A percentile compares a stretch with the other conserved stretches of the same genome.
Evolutionary conservation across 2,888 invertebrate species (phyloP).

Genomic region (Scrobipalpa costella): DNA sequence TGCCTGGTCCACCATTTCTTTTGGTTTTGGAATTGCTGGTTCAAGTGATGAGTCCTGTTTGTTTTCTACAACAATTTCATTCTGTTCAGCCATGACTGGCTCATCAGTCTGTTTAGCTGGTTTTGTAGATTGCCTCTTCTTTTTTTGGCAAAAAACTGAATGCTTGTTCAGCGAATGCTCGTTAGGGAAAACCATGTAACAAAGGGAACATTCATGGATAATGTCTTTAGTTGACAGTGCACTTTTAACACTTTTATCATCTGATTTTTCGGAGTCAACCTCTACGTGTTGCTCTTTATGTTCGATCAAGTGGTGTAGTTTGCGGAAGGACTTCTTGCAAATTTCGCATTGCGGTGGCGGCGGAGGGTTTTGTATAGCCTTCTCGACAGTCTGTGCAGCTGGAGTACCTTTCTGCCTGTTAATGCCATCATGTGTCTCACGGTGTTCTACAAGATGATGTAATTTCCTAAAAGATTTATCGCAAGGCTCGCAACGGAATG

Average conservation of each 20-base stretch:
- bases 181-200: conserved; percentile 79
- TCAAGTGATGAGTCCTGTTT: not conserved
- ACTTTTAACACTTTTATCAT: conserved; percentile 71
- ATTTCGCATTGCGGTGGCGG: conserved; percentile 67
- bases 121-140: conserved; percentile 65
- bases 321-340: conserved; percentile 73
- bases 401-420: conserved; percentile 58
- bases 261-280: conserved; percentile 68
- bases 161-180: conserved; percentile 76
- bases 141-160: conserved; percentile 64
- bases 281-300: conserved; percentile 75
- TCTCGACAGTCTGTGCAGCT: conserved; percentile 43
- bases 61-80: conserved; percentile 29
- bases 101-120: conserved; percentile 44
- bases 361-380: conserved; percentile 41
- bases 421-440: conserved; percentile 73
- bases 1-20: conserved; percentile 36
- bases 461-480: conserved; percentile 77
- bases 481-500: conserved; percentile 75
- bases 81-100: conserved; percentile 32
- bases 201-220: conserved; percentile 76
- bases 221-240: conserved; percentile 72
- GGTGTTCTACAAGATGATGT: conserved; percentile 75
- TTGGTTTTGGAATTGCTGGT: not conserved
- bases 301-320: conserved; percentile 69